Conservation (phyloP, 2,113 vertebrate genomes). For the Eira barbara region DNA sequence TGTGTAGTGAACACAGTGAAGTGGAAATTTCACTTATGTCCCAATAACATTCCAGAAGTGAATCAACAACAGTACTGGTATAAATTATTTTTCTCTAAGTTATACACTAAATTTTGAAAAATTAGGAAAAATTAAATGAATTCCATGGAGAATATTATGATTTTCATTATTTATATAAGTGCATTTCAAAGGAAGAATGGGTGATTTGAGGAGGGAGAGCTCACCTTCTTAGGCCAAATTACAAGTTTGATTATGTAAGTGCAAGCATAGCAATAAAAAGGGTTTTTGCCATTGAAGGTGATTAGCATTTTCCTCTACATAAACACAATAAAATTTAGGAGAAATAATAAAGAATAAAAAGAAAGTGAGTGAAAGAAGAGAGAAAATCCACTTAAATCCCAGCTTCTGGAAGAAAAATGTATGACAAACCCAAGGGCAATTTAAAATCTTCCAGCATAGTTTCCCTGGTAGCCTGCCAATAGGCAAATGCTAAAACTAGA, state of each 20-base stretch:
- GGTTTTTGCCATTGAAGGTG: background rate
- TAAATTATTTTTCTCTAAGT: background rate
- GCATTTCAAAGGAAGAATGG: background rate
- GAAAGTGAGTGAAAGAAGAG: background rate
- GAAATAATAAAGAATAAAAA: background rate
- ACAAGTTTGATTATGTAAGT: background rate
- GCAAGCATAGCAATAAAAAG: background rate
- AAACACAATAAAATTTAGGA: background rate
- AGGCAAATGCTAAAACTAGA: slow-evolving; percentile 7
- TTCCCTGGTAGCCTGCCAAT: slow-evolving; percentile 22
- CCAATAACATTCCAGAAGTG: background rate
- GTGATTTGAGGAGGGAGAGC: background rate
- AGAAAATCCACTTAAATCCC: background rate
- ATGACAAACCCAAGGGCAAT: slow-evolving; percentile 20
- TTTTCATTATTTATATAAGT: background rate
- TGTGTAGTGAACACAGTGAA: background rate
- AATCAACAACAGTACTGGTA: background rate
- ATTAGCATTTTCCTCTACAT: background rate
- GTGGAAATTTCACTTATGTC: background rate
- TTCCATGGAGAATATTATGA: background rate
- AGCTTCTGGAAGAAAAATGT: slow-evolving; percentile 13
- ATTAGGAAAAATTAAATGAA: background rate
- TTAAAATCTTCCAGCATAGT: background rate
- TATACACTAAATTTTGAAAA: background rate
- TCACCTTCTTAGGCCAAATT: background rate